Evolutionary conservation across 35 echinoderm and acorn worm genomes (phyloP).

Genomic region (Apostichopus japonicus): DNA sequence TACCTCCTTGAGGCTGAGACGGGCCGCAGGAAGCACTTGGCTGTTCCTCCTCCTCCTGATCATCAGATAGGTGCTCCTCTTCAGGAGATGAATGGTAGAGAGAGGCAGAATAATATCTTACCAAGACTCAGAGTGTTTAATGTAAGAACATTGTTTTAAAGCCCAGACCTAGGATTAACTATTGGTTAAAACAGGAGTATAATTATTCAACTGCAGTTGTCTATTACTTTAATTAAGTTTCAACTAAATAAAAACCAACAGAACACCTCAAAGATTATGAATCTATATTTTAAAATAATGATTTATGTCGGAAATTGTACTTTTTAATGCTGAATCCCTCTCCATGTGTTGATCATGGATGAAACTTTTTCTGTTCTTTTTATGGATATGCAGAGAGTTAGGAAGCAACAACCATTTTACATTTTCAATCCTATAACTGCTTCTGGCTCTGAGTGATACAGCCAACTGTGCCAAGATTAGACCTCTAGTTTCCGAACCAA

Average conservation of each 20-base stretch:
- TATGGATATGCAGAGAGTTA: not conserved
- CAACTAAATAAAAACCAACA: too few relatives aligned
- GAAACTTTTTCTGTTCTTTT: not conserved
- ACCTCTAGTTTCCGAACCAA: too few relatives aligned
- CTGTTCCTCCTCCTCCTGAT: not conserved
- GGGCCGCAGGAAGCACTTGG: conserved; percentile 25
- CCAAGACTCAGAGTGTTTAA: conserved; percentile 26
- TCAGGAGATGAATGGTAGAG: not conserved
- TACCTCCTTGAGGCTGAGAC: conserved; percentile 29
- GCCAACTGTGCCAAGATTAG: too few relatives aligned
- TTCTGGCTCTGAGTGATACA: too few relatives aligned
- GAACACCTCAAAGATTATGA: too few relatives aligned
- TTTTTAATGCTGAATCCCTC: not conserved
- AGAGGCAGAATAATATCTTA: conserved; percentile 16
- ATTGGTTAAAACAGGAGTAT: not conserved
- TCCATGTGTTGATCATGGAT: not conserved
- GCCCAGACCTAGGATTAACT: not conserved
- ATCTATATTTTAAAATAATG: too few relatives aligned
- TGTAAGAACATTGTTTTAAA: not conserved
- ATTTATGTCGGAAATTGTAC: too few relatives aligned
- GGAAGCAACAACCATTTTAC: too few relatives aligned
- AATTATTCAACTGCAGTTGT: too few relatives aligned
- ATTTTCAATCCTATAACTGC: too few relatives aligned
- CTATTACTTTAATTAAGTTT: too few relatives aligned
- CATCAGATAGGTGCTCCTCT: not conserved